Evolutionary conservation across 2,888 invertebrate genomes (phyloP), one percentile per base, ranked within the genome.

Genomic region (Eurois occulta): DNA sequence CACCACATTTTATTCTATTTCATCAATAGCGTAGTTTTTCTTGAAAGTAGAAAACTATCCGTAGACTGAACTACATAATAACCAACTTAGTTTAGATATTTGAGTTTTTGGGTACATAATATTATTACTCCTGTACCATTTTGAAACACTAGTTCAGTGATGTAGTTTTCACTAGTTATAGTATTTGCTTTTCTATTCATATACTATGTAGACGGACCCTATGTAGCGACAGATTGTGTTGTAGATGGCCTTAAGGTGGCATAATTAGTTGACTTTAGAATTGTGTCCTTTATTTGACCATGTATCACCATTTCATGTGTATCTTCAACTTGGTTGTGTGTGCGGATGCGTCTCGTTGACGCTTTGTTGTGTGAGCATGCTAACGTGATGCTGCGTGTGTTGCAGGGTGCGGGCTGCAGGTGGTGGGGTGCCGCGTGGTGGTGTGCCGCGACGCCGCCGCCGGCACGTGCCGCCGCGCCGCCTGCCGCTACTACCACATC

Each of bases 401-500:
- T 97, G 84, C 97, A 99, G 99, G 98, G 97, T 98, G 98, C 97
- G 98, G 98, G 97, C 98, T 99, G 97, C 99, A 99, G 98, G 98
- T 99, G 97, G 98, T 98, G 97, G 99, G 99, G 97, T 98, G 99
- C 97, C 98, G 98, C 97, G 99, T 99, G 97, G 99, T 98, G 96
- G 99, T 99, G 96, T 99, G 99, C 97, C 98, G 99, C 96, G 99
- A 99, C 97, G 99, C 99, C 96, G 99, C 98, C 94, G 99, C 99
- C 96, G 99, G 99, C 97, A 98, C 98, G 97, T 99, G 99, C 97
- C 98, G 98, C 95, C 98, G 99, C 97, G 98, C 98, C 97, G 98
- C 98, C 97, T 99, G 99, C 98, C 99, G 99, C 98, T 99, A 99
- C 97, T 99, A 99, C 98, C 99, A 99, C 98, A 99, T 99, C 98